Percentiles rank a stretch among this genome's conserved stretches.
Evolutionary conservation across 92 coral and sea anemone species (phyloP).

Genomic region (Palythoa caribaeorum): DNA sequence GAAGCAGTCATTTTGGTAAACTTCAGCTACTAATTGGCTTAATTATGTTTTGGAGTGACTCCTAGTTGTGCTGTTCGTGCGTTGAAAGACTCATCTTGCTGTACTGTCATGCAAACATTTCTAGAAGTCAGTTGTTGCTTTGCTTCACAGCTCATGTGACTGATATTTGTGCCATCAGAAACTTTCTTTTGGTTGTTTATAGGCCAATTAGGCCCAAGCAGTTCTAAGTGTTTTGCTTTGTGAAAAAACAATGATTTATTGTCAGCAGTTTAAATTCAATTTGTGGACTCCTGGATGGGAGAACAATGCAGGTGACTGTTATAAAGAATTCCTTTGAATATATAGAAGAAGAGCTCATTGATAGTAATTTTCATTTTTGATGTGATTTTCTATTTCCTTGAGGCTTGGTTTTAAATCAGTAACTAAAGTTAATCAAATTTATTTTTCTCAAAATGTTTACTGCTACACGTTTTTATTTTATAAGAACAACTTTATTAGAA

Average conservation of each 20-base stretch:
- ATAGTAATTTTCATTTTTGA: not conserved
- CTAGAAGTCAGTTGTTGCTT: not conserved
- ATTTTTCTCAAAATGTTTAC: not conserved
- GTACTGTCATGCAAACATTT: not conserved
- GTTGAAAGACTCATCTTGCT: not conserved
- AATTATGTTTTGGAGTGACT: slow-evolving; percentile 31
- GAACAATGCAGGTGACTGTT: not conserved
- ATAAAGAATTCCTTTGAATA: not conserved
- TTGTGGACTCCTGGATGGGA: not conserved
- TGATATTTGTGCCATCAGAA: not conserved
- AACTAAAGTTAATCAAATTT: not conserved
- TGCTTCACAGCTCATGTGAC: not conserved
- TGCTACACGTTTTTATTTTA: too few species aligned
- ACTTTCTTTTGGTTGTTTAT: not conserved
- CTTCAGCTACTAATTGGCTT: slow-evolving; percentile 1
- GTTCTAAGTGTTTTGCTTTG: not conserved
- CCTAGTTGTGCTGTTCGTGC: not conserved
- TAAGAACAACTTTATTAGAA: too few species aligned
- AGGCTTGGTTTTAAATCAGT: not conserved
- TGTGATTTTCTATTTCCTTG: not conserved
- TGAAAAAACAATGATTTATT: not conserved
- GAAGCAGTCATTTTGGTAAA: not conserved
- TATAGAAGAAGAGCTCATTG: not conserved
- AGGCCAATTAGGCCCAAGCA: not conserved
- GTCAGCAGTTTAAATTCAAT: not conserved